Percentiles rank a stretch among this genome's conserved stretches.
Conservation (phyloP, 2,113 vertebrate species). For the Tyrannus savana region DNA sequence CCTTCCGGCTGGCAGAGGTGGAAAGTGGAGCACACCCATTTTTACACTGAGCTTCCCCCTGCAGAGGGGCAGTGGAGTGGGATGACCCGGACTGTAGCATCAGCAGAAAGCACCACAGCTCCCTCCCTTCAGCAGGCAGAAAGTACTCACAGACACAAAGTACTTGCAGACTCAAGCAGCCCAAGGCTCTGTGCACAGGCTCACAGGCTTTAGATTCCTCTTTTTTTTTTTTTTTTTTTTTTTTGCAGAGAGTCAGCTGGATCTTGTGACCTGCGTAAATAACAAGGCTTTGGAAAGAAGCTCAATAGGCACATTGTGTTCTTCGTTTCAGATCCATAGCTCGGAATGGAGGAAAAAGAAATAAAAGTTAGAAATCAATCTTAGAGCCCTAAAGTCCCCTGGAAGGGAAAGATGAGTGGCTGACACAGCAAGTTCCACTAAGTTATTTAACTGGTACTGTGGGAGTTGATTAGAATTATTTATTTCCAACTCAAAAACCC, state of each 20-base stretch:
- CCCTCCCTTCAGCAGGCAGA: neutral
- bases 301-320: neutral
- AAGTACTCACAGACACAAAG: neutral
- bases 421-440: neutral
- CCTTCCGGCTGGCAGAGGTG: neutral
- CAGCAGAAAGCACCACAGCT: neutral
- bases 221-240: too few relatives aligned
- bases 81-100: fast-evolving
- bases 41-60: neutral
- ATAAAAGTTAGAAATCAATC: neutral
- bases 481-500: neutral
- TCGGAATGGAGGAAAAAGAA: neutral
- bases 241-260: neutral
- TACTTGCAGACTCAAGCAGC: fast-evolving
- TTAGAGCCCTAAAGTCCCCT: neutral
- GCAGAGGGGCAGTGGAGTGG: neutral
- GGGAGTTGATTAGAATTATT: neutral
- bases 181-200: neutral
- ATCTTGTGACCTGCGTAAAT: neutral
- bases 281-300: neutral
- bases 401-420: neutral
- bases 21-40: neutral
- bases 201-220: neutral
- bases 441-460: neutral
- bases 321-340: neutral